phyloP scores from a whole-genome alignment of 2,113 vertebrate genomes.

The Pachycephala philippinensis region DNA sequence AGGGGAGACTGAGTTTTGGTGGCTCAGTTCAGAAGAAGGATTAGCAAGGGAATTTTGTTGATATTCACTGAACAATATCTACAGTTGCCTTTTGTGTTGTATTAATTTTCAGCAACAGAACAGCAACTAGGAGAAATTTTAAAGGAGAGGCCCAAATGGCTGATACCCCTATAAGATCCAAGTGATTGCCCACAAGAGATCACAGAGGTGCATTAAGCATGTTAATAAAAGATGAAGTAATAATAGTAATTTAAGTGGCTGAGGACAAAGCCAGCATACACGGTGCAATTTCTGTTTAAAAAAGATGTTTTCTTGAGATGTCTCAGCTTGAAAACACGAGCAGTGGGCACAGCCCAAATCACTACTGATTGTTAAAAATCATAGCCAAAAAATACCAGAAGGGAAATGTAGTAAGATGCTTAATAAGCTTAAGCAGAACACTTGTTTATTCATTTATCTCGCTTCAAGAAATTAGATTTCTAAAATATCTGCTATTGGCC shows the following conservation, averaged over 20 bases:
- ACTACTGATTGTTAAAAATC: background rate
- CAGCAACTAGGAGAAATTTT: background rate
- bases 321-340: background rate
- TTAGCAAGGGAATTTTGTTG: background rate
- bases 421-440: background rate
- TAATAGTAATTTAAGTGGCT: background rate
- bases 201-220: background rate
- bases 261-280: background rate
- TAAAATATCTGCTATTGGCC: background rate
- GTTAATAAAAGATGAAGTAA: background rate
- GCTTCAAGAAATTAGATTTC: background rate
- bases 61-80: background rate
- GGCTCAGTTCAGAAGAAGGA: background rate
- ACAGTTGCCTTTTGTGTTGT: background rate
- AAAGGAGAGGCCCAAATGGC: background rate
- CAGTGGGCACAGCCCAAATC: background rate
- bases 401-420: background rate
- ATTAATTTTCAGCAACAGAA: background rate
- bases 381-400: background rate
- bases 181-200: background rate
- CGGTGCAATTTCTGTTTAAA: accelerated
- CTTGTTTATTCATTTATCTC: background rate
- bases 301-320: background rate
- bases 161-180: background rate
- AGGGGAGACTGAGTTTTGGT: background rate